phyloP scores from a whole-genome alignment of 64 coral and sea anemone genomes.

The Anthopleura sola region DNA sequence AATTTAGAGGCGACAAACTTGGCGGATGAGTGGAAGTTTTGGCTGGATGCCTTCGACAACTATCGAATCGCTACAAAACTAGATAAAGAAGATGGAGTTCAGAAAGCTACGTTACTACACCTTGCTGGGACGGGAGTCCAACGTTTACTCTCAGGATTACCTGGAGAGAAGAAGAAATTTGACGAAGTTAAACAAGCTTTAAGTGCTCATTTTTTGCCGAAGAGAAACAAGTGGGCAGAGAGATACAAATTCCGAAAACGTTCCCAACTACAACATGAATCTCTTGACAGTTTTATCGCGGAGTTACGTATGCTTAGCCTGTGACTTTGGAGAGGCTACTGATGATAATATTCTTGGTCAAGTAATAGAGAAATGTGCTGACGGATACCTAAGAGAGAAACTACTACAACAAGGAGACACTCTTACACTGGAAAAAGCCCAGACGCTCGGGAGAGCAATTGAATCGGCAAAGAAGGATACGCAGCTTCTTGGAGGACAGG shows the following conservation, averaged over 20 bases:
- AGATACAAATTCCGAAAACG: constrained; percentile 48
- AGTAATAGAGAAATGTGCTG: constrained; percentile 40
- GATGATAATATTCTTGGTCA: constrained; percentile 43
- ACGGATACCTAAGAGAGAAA: constrained; percentile 28
- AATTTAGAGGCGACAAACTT: constrained; percentile 21
- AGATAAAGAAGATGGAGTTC: constrained; percentile 12
- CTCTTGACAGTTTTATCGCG: constrained; percentile 25
- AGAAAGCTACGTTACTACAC: constrained; percentile 33
- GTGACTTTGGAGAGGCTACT: constrained; percentile 22
- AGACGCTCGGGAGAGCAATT: constrained; percentile 44
- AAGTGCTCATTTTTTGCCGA: background rate
- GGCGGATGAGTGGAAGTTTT: constrained; percentile 20
- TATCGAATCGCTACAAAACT: constrained; percentile 39
- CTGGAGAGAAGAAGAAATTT: constrained; percentile 10
- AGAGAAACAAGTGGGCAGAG: constrained; percentile 23
- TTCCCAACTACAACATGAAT: constrained; percentile 15
- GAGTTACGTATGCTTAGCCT: constrained; percentile 31
- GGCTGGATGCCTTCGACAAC: too few relatives aligned
- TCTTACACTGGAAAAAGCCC: constrained; percentile 41
- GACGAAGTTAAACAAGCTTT: background rate
- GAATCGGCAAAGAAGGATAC: constrained; percentile 55
- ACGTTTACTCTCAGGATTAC: constrained; percentile 45
- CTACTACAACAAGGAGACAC: constrained; percentile 19
- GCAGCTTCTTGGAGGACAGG: constrained; percentile 1
- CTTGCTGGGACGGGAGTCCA: constrained; percentile 45